Percentiles rank a stretch among this genome's conserved stretches.
Conservation (phyloP, 1,140 invertebrate genomes). For the Cherax destructor region DNA sequence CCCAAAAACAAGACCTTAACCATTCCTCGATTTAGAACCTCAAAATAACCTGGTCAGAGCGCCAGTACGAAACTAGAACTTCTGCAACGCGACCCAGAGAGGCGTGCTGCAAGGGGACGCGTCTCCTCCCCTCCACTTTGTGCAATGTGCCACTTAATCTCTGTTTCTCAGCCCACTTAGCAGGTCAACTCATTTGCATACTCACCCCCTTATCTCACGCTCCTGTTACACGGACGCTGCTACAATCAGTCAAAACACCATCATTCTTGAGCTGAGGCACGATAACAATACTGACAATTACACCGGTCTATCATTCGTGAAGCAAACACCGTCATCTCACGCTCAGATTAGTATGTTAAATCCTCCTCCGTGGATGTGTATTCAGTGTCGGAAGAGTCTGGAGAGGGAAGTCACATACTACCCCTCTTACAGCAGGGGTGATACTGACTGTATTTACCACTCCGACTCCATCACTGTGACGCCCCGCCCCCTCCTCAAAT, state of each 20-base stretch:
- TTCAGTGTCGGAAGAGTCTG: not conserved
- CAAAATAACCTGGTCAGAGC: no score
- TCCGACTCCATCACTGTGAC: constrained; percentile 30
- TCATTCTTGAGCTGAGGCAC: not conserved
- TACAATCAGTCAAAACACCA: not conserved
- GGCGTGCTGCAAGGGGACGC: no score
- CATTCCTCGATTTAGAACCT: no score
- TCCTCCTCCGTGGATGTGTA: no score
- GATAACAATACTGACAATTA: no score
- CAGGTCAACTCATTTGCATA: not conserved
- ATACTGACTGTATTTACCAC: constrained; percentile 14
- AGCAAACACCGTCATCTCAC: no score
- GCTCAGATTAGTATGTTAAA: no score
- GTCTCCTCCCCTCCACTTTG: no score
- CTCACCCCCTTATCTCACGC: not conserved
- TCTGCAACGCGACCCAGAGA: no score
- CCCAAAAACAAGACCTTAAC: no score
- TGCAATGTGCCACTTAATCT: not conserved
- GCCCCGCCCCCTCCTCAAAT: constrained; percentile 18
- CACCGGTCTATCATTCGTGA: no score
- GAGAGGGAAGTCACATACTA: not conserved
- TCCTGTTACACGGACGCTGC: not conserved
- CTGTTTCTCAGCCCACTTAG: not conserved
- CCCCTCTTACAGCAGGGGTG: constrained; percentile 11
- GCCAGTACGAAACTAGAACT: no score